phyloP scores from a whole-genome alignment of 2,888 invertebrate species.

The Dyspetes luteomarginatus region DNA sequence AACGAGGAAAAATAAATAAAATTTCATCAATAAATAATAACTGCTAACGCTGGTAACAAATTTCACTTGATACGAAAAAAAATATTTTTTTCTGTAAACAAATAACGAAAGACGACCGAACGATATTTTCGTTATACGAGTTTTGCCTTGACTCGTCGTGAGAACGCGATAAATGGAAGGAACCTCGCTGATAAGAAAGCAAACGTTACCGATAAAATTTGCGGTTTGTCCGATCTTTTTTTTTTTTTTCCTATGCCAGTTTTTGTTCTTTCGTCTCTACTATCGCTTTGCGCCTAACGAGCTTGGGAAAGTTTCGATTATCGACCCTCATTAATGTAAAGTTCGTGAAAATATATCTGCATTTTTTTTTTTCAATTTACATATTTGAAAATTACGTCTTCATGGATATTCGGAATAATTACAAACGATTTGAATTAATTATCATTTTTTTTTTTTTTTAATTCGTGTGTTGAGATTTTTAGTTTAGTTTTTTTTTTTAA shows the following conservation, averaged over 20 bases:
- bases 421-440: too few species aligned
- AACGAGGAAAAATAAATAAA: too few species aligned
- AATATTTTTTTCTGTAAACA: not conserved
- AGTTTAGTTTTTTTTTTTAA: too few species aligned
- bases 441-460: too few species aligned
- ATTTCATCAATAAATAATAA: too few species aligned
- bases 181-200: conserved; percentile 33
- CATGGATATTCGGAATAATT: too few species aligned
- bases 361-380: not conserved
- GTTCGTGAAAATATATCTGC: not conserved
- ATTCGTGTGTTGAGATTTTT: too few species aligned
- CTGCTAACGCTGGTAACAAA: too few species aligned
- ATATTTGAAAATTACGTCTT: too few species aligned
- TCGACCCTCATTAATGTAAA: not conserved
- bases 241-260: conserved; percentile 15
- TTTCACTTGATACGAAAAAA: not conserved
- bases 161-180: conserved; percentile 51
- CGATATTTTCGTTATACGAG: not conserved
- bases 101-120: not conserved
- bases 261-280: not conserved
- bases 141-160: conserved; percentile 14
- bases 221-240: conserved; percentile 13
- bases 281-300: conserved; percentile 12
- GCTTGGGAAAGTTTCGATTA: conserved; percentile 5
- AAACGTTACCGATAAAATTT: conserved; percentile 44